Conservation (phyloP, 1,140 invertebrate species). For the Caenorhabditis brenneri region DNA sequence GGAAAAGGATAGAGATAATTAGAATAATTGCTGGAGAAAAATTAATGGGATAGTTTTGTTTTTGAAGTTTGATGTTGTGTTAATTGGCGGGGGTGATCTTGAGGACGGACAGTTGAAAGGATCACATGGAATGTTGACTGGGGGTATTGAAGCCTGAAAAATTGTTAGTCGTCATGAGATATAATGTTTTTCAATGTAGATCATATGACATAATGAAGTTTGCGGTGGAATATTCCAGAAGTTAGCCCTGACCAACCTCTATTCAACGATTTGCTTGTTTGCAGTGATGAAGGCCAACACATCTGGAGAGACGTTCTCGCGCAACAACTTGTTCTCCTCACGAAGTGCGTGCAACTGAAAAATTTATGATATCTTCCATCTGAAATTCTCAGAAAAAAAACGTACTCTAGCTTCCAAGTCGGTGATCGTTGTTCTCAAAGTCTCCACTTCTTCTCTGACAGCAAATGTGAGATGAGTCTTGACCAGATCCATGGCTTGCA, state of each 20-base stretch:
- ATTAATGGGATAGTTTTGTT: background rate
- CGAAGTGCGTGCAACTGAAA: constrained; percentile 6
- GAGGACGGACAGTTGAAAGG: background rate
- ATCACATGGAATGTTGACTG: constrained; percentile 29
- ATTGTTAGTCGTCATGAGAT: background rate
- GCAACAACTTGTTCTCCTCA: background rate
- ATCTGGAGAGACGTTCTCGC: constrained; percentile 10
- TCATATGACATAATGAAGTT: too few relatives aligned
- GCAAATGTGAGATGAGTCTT: constrained; percentile 71
- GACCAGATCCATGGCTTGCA: constrained; percentile 71
- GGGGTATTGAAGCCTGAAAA: background rate
- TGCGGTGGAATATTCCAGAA: too few relatives aligned
- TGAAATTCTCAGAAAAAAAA: background rate
- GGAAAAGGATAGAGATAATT: too few relatives aligned
- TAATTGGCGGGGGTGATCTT: background rate
- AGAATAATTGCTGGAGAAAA: too few relatives aligned
- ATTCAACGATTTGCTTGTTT: constrained; percentile 14
- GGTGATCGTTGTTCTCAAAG: constrained; percentile 61
- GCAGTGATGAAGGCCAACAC: constrained; percentile 25
- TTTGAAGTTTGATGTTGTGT: constrained; percentile 4
- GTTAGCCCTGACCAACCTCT: background rate
- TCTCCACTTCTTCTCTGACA: constrained; percentile 70
- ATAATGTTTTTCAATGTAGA: too few relatives aligned
- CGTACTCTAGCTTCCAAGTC: constrained; percentile 60
- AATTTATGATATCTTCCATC: too few relatives aligned